A percentile compares a stretch with the other conserved stretches of the same genome.
These are phyloP conservation scores for Brassicogethes aeneus DNA, from an alignment of 2,888 invertebrate genomes.

Conservation along the genomic window DNA sequence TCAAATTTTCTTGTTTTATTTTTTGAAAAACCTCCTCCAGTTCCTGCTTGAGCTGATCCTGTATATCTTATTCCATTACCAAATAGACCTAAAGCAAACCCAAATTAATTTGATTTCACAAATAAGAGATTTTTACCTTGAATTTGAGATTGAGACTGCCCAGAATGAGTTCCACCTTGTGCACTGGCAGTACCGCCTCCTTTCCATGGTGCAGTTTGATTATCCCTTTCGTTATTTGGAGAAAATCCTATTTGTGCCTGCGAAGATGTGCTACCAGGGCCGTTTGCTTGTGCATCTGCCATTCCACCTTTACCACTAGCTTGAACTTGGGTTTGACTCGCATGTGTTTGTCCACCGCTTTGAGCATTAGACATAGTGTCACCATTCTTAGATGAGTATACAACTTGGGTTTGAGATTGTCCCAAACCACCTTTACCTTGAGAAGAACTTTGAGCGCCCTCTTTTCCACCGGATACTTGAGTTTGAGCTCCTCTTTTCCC, in stretches of 20 bases:
- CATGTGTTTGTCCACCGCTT: slow-evolving; percentile 65
- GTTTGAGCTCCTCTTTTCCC: slow-evolving; percentile 61
- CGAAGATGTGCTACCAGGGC: slow-evolving; percentile 75
- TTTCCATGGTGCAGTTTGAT: slow-evolving; percentile 50
- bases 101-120: too few relatives aligned
- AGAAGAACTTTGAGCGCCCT: slow-evolving; percentile 66
- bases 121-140: too few relatives aligned
- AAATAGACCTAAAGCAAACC: slow-evolving; percentile 6
- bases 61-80: slow-evolving; percentile 29
- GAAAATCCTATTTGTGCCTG: slow-evolving; percentile 84
- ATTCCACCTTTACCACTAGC: slow-evolving; percentile 75
- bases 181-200: slow-evolving; percentile 74
- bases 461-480: slow-evolving; percentile 61
- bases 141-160: slow-evolving; percentile 75
- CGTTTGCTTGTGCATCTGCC: slow-evolving; percentile 79
- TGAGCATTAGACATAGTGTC: slow-evolving; percentile 68
- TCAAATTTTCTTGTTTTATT: slow-evolving; percentile 4
- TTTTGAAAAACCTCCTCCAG: slow-evolving; percentile 51
- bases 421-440: slow-evolving; percentile 65
- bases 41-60: slow-evolving; percentile 76
- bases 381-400: slow-evolving; percentile 66
- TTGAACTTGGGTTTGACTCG: slow-evolving; percentile 71
- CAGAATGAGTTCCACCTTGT: slow-evolving; percentile 64
- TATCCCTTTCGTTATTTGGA: slow-evolving; percentile 53
- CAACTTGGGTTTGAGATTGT: slow-evolving; percentile 69